phyloP scores from a whole-genome alignment of 2,797 vertebrate genomes.

The Clarias platycephalus region DNA sequence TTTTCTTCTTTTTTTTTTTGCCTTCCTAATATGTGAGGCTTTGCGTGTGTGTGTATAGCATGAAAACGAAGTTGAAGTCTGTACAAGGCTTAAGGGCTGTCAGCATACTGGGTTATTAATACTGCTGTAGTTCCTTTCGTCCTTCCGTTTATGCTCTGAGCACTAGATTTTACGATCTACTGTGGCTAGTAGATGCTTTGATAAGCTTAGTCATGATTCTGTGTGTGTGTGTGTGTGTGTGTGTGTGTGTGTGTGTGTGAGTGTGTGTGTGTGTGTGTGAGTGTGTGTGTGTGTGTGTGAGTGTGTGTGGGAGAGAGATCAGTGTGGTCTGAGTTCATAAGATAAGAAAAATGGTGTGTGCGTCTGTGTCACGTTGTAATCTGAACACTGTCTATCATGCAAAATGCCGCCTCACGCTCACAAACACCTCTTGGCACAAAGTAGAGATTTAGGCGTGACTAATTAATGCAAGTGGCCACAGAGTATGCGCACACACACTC shows the following conservation, averaged over 20 bases:
- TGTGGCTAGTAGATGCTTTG: conserved; percentile 17
- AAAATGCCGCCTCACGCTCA: conserved; percentile 9
- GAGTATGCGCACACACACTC: background rate
- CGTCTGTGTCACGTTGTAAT: conserved; percentile 43
- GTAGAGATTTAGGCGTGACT: conserved; percentile 52
- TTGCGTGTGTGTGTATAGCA: background rate
- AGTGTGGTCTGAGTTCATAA: conserved; percentile 15
- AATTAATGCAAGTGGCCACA: conserved; percentile 57
- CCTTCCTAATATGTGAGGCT: background rate
- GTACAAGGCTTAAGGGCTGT: background rate
- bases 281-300: conserved; percentile 35
- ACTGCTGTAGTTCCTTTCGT: background rate
- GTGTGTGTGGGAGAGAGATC: conserved; percentile 47
- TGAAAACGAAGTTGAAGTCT: conserved; percentile 6
- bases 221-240: background rate
- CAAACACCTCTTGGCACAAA: conserved; percentile 32
- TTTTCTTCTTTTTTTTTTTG: background rate
- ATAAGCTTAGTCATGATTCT: conserved; percentile 26
- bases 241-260: conserved; percentile 35
- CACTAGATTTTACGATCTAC: conserved; percentile 19
- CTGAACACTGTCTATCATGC: conserved; percentile 38
- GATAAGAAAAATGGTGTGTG: conserved; percentile 6
- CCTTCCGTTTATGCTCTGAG: conserved; percentile 25
- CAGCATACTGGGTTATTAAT: conserved; percentile 15
- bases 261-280: background rate